A percentile compares a stretch with the other conserved stretches of the same genome.
Evolutionary conservation across 1,140 invertebrate species (phyloP).

Genomic region (Bilobella aurantiaca): DNA sequence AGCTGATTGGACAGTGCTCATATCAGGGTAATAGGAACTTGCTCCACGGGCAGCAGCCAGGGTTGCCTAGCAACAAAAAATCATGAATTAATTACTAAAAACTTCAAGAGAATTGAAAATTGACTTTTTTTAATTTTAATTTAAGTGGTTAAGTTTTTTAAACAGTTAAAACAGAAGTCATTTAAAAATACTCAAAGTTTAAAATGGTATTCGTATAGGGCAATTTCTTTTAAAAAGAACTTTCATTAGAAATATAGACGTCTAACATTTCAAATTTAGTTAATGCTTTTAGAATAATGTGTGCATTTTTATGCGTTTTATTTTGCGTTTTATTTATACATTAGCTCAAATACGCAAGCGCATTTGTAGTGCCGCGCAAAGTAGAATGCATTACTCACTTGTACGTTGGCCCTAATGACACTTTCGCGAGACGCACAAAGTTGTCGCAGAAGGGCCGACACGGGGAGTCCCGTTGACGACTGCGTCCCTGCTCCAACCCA

Average conservation of each 20-base stretch:
- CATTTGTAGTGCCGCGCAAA: background rate
- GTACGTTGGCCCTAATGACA: conserved; percentile 82
- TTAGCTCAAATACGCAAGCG: background rate
- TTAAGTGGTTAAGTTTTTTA: too few species aligned
- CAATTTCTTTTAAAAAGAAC: too few species aligned
- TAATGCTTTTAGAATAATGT: too few species aligned
- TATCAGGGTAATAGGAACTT: conserved; percentile 38
- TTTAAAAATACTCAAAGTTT: too few species aligned
- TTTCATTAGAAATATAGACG: too few species aligned
- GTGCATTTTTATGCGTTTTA: too few species aligned
- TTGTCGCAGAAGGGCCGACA: conserved; percentile 75
- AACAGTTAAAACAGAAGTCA: background rate
- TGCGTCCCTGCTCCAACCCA: conserved; percentile 60
- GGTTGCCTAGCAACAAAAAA: conserved; percentile 37
- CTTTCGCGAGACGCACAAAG: conserved; percentile 87
- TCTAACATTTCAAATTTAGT: too few species aligned
- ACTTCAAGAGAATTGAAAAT: background rate
- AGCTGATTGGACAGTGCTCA: conserved; percentile 48
- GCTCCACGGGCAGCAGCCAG: conserved; percentile 39
- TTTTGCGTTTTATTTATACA: too few species aligned
- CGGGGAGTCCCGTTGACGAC: conserved; percentile 46
- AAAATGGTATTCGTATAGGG: too few species aligned
- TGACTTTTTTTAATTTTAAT: too few species aligned
- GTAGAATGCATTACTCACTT: conserved; percentile 47
- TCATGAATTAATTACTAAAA: background rate